Conservation (phyloP, 2,888 invertebrate species). For the Tuberolachnus salignus region DNA sequence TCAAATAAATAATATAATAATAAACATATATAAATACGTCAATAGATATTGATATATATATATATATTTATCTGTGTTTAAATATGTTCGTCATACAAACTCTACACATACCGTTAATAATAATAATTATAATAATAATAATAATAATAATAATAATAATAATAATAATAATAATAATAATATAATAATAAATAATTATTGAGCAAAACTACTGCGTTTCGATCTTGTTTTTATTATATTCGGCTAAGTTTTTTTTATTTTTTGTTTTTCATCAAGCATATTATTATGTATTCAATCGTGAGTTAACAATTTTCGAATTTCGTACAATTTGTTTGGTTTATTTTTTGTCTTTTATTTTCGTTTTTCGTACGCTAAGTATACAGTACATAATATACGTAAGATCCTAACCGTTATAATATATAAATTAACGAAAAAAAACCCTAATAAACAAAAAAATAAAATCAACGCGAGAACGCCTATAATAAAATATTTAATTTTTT, state of each 20-base stretch:
- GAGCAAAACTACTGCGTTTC: conserved; percentile 56
- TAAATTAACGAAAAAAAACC: too few species aligned
- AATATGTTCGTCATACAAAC: conserved; percentile 42
- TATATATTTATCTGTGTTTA: conserved; percentile 28
- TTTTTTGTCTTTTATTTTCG: too few species aligned
- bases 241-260: conserved; percentile 24
- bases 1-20: conserved; percentile 35
- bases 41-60: too few species aligned
- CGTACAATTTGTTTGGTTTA: too few species aligned
- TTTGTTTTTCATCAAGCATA: conserved; percentile 10
- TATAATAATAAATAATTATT: conserved; percentile 52
- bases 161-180: conserved; percentile 30
- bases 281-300: conserved; percentile 22
- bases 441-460: background rate
- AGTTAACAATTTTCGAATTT: conserved; percentile 33
- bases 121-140: conserved; percentile 38
- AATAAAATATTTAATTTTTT: background rate
- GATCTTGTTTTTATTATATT: conserved; percentile 34
- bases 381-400: background rate
- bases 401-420: too few species aligned
- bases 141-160: conserved; percentile 49
- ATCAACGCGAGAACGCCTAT: background rate
- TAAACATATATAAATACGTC: conserved; percentile 41
- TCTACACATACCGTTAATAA: conserved; percentile 39
- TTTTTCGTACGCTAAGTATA: conserved; percentile 1